phyloP scores from a whole-genome alignment of 2,113 vertebrate species.

The Carassius carassius region DNA sequence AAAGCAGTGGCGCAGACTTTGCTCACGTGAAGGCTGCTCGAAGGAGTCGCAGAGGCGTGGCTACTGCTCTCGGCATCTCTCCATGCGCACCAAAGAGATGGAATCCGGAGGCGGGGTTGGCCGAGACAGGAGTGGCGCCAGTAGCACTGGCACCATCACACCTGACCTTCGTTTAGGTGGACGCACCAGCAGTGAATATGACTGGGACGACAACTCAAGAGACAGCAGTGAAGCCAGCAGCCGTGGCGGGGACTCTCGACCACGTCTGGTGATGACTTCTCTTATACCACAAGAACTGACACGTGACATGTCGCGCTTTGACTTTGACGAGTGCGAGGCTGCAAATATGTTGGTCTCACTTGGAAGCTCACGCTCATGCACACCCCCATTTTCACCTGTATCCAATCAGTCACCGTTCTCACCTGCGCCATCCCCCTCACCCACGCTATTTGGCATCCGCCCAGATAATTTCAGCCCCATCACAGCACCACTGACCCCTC shows the following conservation, averaged over 20 bases:
- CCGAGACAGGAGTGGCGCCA: constrained; percentile 78
- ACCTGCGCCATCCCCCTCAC: constrained; percentile 85
- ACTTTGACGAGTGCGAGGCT: constrained; percentile 91
- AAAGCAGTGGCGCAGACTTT: constrained; percentile 91
- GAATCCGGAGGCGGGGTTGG: constrained; percentile 83
- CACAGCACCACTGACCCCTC: constrained; percentile 77
- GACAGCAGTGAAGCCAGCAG: constrained; percentile 90
- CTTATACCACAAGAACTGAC: constrained; percentile 79
- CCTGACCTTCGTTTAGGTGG: constrained; percentile 74
- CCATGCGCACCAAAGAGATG: constrained; percentile 97
- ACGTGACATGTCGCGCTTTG: constrained; percentile 86
- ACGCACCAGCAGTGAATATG: constrained; percentile 83
- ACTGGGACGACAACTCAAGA: constrained; percentile 88
- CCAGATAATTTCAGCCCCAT: constrained; percentile 90
- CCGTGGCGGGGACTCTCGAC: constrained; percentile 84
- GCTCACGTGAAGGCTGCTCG: constrained; percentile 90
- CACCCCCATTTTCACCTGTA: constrained; percentile 85
- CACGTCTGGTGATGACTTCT: constrained; percentile 76
- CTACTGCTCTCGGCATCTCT: constrained; percentile 91
- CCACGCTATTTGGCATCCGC: constrained; percentile 86
- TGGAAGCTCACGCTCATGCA: constrained; percentile 87
- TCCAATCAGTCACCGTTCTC: constrained; percentile 94
- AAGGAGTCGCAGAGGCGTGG: constrained; percentile 91
- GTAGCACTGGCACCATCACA: constrained; percentile 79
- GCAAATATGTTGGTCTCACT: constrained; percentile 90